phyloP scores from a whole-genome alignment of 2,113 vertebrate genomes.

The Melanotaenia duboulayi region DNA sequence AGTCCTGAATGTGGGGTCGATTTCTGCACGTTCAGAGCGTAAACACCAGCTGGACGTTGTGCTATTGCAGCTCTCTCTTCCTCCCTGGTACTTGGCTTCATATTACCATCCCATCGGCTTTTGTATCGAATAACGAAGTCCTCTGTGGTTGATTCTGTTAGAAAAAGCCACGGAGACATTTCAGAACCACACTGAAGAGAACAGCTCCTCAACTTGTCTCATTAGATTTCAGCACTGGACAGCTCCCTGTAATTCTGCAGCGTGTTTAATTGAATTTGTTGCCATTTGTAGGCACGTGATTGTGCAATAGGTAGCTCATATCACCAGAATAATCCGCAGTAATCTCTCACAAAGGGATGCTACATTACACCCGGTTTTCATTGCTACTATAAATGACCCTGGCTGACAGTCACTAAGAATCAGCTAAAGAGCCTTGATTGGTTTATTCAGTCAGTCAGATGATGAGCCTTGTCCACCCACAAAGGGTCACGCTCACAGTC shows the following conservation, averaged over 20 bases:
- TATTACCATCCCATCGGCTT: background rate
- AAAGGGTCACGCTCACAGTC: background rate
- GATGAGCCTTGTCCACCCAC: background rate
- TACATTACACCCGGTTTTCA: background rate
- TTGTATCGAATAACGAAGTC: background rate
- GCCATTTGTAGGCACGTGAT: background rate
- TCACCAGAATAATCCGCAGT: background rate
- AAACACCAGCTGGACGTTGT: background rate
- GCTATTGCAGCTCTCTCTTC: background rate
- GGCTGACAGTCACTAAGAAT: background rate
- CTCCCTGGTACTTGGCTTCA: background rate
- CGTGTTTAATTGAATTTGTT: background rate
- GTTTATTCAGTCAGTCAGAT: background rate
- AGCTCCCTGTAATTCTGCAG: slow-evolving; percentile 35
- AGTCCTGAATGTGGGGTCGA: background rate
- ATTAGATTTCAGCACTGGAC: slow-evolving; percentile 50
- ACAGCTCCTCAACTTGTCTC: slow-evolving; percentile 52
- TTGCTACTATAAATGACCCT: background rate
- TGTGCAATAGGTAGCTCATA: background rate
- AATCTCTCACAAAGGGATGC: background rate
- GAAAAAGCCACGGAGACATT: background rate
- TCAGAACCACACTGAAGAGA: slow-evolving; percentile 58
- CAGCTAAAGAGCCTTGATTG: background rate
- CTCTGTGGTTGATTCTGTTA: background rate
- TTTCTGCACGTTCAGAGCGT: background rate